A percentile compares a stretch with the other conserved stretches of the same genome.
Conservation (phyloP, 1,140 invertebrate species). For the Calycopis cecrops region DNA sequence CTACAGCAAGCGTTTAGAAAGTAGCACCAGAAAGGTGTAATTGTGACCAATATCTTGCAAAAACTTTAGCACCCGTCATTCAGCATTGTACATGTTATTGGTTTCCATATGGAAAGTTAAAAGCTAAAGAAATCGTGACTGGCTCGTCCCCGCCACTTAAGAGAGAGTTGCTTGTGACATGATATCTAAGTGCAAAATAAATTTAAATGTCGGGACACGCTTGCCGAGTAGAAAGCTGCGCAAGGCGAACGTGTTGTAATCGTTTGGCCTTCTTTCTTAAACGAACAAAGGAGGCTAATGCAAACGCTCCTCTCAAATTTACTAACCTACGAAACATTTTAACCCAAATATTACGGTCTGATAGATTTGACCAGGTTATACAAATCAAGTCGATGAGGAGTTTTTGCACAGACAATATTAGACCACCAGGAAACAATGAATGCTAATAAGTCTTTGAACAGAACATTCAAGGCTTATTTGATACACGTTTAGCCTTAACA, state of each 20-base stretch:
- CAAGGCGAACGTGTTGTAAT: conserved; percentile 70
- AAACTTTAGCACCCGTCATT: neutral
- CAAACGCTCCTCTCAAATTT: conserved; percentile 43
- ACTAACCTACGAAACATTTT: conserved; percentile 42
- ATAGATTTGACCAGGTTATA: conserved; percentile 5
- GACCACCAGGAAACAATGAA: conserved; percentile 62
- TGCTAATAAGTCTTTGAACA: conserved; percentile 69
- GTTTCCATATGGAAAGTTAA: conserved; percentile 49
- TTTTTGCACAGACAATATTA: conserved; percentile 35
- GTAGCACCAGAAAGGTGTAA: no score
- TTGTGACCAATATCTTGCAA: no score
- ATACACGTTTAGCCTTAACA: conserved; percentile 51
- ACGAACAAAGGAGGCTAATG: conserved; percentile 64
- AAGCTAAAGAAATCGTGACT: conserved; percentile 62
- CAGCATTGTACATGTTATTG: conserved; percentile 23
- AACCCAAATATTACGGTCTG: conserved; percentile 59
- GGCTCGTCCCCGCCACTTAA: conserved; percentile 56
- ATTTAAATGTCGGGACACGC: conserved; percentile 72
- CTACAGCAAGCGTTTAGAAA: no score
- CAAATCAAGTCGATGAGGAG: neutral
- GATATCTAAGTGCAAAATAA: conserved; percentile 65
- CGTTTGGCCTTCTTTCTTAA: conserved; percentile 64
- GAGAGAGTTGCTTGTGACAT: conserved; percentile 60
- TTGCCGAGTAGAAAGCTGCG: conserved; percentile 69
- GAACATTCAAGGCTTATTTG: conserved; percentile 63